These are phyloP conservation scores for Andrena flavipes DNA, from an alignment of 2,888 invertebrate genomes.

Conservation along the genomic window DNA sequence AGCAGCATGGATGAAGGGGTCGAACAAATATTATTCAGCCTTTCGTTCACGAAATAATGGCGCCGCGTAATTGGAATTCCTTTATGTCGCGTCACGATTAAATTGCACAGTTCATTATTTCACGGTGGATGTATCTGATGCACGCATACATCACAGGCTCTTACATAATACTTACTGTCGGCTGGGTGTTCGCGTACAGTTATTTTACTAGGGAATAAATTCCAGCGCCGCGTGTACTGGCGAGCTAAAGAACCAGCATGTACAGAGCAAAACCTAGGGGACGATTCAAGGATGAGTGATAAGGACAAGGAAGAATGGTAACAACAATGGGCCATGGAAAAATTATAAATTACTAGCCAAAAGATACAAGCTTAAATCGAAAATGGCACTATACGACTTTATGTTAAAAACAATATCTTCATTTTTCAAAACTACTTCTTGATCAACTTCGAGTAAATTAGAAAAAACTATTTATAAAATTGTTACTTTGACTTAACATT, in stretches of 20 bases:
- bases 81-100: conserved; percentile 31
- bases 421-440: too few species aligned
- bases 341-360: not conserved
- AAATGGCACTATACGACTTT: not conserved
- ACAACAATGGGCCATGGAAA: conserved; percentile 27
- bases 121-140: conserved; percentile 25
- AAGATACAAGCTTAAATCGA: too few species aligned
- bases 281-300: conserved; percentile 11
- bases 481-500: too few species aligned
- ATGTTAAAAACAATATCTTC: not conserved
- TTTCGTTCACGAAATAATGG: conserved; percentile 34
- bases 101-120: conserved; percentile 49
- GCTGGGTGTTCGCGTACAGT: conserved; percentile 27
- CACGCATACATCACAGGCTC: conserved; percentile 33
- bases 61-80: conserved; percentile 48
- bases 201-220: conserved; percentile 50
- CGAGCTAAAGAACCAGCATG: not conserved
- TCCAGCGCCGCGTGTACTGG: conserved; percentile 29
- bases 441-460: too few species aligned
- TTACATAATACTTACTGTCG: conserved; percentile 50
- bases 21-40: conserved; percentile 17
- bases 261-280: conserved; percentile 14
- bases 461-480: too few species aligned
- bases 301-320: conserved; percentile 22
- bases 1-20: not conserved